Evolutionary conservation across 1,140 invertebrate genomes (phyloP), one percentile per base, ranked within the genome.

Genomic region (Microplitis mediator): DNA sequence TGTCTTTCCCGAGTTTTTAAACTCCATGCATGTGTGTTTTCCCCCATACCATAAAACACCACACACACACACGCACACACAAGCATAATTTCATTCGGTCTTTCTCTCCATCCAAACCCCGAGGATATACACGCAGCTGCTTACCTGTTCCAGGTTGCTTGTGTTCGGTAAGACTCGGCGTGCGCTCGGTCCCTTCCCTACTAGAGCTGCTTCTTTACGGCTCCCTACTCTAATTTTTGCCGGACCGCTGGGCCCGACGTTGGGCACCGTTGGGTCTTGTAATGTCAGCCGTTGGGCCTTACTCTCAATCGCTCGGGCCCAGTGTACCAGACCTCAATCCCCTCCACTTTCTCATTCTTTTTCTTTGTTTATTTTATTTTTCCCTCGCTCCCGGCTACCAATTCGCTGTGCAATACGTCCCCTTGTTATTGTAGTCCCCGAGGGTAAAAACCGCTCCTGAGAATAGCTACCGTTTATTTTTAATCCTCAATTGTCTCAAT

Each of bases 81-180:
- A 45, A 3, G 39, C 39, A 45, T 11, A 45, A 23, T 23, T 50
- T 14, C 45, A n/a, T 60, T 35, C 50, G 36, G 34, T 45, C 39
- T 54, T 65, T 23, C 35, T 6, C 32, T 65, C 72, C 61, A 56
- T 4, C 8, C 34, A 45, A 32, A 34, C 71, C 3, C 71, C 69
- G 69, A 74, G 51, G 75, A 73, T 72, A 71, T 73, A 76, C 69
- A 76, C 69, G 84, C 84, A 82, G 84, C 86, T 84, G 83, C 84
- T 85, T 86, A 85, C 84, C 82, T 86, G 84, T 74, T 69, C 67
- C 66, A 36, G 69, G 39, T 56, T 63, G 62, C 52, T 62, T 51
- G 56, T 65, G 4, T 31, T 65, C 69, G 75, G 61, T 72, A 75
- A 71, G 66, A 77, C 74, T 71, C 67, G 72, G 34, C 36, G 36